Percentiles rank a stretch among this genome's conserved stretches.
Evolutionary conservation across 2,113 vertebrate genomes (phyloP).

Genomic region (Ictalurus punctatus): DNA sequence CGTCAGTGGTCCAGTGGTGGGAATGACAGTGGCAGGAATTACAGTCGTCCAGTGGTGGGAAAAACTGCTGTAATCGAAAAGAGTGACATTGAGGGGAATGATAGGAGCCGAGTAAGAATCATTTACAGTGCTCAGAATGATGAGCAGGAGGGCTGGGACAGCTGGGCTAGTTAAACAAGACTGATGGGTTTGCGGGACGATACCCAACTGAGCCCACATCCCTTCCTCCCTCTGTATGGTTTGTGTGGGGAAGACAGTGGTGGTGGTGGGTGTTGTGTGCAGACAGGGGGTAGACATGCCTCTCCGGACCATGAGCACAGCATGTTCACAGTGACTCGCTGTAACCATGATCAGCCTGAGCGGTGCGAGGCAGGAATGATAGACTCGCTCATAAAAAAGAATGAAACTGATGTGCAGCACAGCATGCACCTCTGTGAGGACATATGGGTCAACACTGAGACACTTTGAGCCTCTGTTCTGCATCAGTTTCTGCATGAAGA

Average conservation of each 20-base stretch:
- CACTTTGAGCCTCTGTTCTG: neutral
- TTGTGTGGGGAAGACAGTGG: neutral
- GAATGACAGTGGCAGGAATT: conserved; percentile 1
- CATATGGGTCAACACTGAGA: neutral
- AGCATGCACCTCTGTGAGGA: conserved; percentile 54
- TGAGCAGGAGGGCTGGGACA: conserved; percentile 55
- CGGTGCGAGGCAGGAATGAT: conserved; percentile 56
- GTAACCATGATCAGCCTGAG: conserved; percentile 2
- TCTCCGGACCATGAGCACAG: neutral
- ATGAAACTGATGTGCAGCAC: conserved; percentile 62
- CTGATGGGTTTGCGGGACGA: conserved; percentile 60
- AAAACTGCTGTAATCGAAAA: neutral
- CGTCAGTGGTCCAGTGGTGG: neutral
- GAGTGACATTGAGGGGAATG: conserved; percentile 9
- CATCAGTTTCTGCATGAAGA: neutral
- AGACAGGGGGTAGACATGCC: neutral
- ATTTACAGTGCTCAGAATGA: neutral
- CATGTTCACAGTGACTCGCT: neutral
- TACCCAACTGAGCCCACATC: conserved; percentile 12
- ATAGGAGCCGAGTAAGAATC: neutral
- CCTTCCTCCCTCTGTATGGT: neutral
- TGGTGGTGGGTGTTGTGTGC: neutral
- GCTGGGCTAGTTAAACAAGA: conserved; percentile 73
- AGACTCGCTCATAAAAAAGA: conserved; percentile 56
- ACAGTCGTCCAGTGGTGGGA: neutral